A percentile compares a stretch with the other conserved stretches of the same genome.
Conservation (phyloP, 1,140 invertebrate species). For the Apis dorsata region DNA sequence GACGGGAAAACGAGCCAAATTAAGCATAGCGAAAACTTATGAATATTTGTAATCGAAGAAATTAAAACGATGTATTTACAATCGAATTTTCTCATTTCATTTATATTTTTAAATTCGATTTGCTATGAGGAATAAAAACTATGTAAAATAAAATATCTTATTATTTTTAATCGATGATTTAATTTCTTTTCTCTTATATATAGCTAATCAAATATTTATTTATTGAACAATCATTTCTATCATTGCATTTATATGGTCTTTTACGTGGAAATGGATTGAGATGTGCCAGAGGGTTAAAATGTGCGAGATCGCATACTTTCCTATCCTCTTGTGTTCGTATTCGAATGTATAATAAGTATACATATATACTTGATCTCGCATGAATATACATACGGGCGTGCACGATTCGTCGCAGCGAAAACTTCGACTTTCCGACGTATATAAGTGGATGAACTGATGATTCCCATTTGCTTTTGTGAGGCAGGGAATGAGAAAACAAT, state of each 20-base stretch:
- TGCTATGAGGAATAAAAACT: no score
- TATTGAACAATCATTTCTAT: conserved; percentile 45
- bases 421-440: not conserved
- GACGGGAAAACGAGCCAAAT: conserved; percentile 41
- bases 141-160: no score
- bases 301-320: not conserved
- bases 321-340: not conserved
- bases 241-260: conserved; percentile 34
- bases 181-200: not conserved
- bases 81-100: not conserved
- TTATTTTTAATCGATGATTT: no score
- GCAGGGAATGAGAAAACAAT: no score
- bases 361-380: not conserved
- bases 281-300: conserved; percentile 12
- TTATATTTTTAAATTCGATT: no score
- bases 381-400: not conserved
- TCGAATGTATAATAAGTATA: no score
- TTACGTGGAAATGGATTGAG: conserved; percentile 54
- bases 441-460: not conserved
- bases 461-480: not conserved
- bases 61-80: not conserved
- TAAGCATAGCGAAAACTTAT: not conserved
- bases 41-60: not conserved
- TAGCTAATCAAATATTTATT: not conserved
- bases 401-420: not conserved